These are phyloP conservation scores for Sarcophaga peregrina DNA, from an alignment of 1,140 invertebrate species.

Conservation along the genomic window DNA sequence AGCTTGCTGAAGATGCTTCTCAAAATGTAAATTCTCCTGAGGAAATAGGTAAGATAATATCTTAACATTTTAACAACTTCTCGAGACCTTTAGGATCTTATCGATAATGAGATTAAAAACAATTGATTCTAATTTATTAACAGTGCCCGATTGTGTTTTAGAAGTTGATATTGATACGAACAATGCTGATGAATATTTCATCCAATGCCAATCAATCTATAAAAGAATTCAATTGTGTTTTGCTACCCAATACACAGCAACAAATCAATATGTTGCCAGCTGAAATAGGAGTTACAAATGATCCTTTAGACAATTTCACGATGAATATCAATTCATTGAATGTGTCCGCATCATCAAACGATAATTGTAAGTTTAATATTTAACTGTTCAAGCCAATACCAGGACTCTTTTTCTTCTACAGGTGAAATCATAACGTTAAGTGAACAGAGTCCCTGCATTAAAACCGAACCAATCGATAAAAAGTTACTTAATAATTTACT, in stretches of 20 bases:
- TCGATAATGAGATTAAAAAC: no score
- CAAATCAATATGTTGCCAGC: neutral
- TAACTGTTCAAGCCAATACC: no score
- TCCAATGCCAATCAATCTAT: neutral
- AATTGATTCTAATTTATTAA: no score
- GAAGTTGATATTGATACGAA: neutral
- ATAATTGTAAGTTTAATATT: no score
- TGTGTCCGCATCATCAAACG: neutral
- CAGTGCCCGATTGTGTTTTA: neutral
- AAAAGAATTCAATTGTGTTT: conserved; percentile 1
- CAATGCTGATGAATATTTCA: neutral
- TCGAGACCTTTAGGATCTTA: neutral
- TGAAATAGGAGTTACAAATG: neutral
- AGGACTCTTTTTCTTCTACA: neutral
- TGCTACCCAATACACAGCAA: neutral
- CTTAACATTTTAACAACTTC: neutral
- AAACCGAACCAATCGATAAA: neutral
- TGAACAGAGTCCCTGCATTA: neutral
- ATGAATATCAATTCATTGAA: neutral
- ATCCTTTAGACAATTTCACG: neutral
- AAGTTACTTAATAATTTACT: neutral
- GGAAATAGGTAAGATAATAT: no score
- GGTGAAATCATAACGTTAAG: neutral
- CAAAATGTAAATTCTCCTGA: no score
- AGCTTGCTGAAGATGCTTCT: no score